Evolutionary conservation across 1,140 invertebrate species (phyloP), one percentile per base, ranked within the genome.

Genomic region (Aphelinus atriplicis): DNA sequence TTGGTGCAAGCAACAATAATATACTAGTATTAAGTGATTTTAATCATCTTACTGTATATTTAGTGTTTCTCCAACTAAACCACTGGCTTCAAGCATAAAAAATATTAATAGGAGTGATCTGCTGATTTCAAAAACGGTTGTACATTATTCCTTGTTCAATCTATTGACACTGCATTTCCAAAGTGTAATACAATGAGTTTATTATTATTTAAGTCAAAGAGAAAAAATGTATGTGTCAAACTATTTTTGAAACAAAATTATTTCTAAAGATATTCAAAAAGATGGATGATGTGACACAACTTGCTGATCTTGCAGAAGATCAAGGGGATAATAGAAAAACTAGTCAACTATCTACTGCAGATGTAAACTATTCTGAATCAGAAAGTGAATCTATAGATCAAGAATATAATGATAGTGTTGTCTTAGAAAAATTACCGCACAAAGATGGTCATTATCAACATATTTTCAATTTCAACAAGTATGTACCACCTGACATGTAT

Each of bases 371-470:
- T 53, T 58, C 55, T 58, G 3, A 68, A 58, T 51, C 42, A 10
- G 66, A 68, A 68, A 48, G 7, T 10, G 57, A 51, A 7, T 42
- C 1, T 3, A 50, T 10, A n/a, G n/a, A 58, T 5, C 9, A 60
- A 26, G 56, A 69, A 60, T 5, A 58, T 26, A 3, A 47, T 26
- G 9, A 70, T 9, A 6, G 26, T 43, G n/a, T 70, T 26, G 2
- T 5, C 9, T 50, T 70, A 7, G 57, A 70, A 70, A 61, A 70
- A 45, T 42, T 71, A 63, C 60, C 69, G 5, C 3, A 56, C 26
- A 71, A 55, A 71, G 61, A 71, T 55, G 47, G 51, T 71, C 60
- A 55, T 10, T 71, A 71, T 63, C 58, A 62, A n/a, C 69, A 62
- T 26, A 71, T 48, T 62, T 71, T 71, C 55, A 46, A 46, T 6